Evolutionary conservation across 2,888 invertebrate genomes (phyloP).

Genomic region (Xestia ashworthii): DNA sequence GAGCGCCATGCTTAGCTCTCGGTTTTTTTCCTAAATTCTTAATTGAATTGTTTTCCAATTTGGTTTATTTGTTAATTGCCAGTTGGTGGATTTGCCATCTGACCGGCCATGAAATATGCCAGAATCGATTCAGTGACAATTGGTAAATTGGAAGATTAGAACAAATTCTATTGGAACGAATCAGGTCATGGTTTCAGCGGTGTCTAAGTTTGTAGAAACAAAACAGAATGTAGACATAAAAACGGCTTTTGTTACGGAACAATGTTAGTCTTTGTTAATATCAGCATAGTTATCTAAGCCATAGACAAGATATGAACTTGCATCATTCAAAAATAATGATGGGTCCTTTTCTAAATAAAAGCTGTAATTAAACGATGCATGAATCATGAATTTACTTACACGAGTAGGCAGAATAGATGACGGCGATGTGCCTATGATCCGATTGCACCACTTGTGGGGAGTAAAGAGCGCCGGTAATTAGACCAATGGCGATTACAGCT

Average conservation of each 20-base stretch:
- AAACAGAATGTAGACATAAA: not conserved
- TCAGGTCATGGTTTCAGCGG: slow-evolving; percentile 75
- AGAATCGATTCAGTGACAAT: slow-evolving; percentile 64
- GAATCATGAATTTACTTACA: slow-evolving; percentile 77
- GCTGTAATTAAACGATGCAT: not conserved
- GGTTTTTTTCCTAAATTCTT: not conserved
- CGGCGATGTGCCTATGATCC: slow-evolving; percentile 91
- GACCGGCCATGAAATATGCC: slow-evolving; percentile 56
- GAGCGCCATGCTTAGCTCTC: not conserved
- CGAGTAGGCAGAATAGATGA: slow-evolving; percentile 92
- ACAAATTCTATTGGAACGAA: slow-evolving; percentile 75
- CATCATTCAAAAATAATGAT: not conserved
- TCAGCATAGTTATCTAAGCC: not conserved
- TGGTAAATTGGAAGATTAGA: slow-evolving; percentile 81
- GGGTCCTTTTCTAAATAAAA: not conserved
- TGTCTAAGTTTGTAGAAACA: slow-evolving; percentile 29
- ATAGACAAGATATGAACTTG: not conserved
- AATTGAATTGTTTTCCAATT: slow-evolving; percentile 37
- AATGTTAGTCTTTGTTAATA: not conserved
- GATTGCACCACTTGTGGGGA: slow-evolving; percentile 89
- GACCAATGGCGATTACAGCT: slow-evolving; percentile 91
- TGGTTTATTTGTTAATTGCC: slow-evolving; percentile 63
- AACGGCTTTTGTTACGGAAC: not conserved
- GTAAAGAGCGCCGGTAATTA: slow-evolving; percentile 92
- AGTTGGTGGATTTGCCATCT: slow-evolving; percentile 44